Conservation (phyloP, 2,113 vertebrate species). For the Tetrao urogallus region DNA sequence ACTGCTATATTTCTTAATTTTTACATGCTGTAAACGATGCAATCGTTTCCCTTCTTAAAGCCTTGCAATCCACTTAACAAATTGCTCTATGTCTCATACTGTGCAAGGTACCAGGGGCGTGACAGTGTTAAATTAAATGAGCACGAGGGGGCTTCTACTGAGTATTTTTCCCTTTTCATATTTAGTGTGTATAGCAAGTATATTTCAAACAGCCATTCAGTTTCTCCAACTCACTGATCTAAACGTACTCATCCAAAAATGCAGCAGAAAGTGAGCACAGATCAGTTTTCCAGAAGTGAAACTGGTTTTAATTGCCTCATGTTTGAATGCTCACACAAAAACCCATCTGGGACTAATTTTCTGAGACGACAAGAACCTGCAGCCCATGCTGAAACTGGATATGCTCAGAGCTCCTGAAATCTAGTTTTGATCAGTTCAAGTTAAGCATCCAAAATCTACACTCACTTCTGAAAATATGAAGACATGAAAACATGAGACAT, state of each 20-base stretch:
- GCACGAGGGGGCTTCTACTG: neutral
- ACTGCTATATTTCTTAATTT: neutral
- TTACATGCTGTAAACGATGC: neutral
- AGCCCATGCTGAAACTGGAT: neutral
- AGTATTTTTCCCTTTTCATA: neutral
- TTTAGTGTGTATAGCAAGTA: neutral
- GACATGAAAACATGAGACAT: neutral
- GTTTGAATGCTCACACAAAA: neutral
- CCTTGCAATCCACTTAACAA: neutral
- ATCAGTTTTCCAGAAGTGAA: neutral
- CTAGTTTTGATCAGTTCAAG: neutral
- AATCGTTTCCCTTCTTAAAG: neutral
- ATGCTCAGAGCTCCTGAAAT: neutral
- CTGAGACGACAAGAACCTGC: neutral
- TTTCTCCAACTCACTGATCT: neutral
- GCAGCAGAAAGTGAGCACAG: neutral
- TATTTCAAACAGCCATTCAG: neutral
- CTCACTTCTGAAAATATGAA: neutral
- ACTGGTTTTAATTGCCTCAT: neutral
- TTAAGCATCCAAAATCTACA: neutral
- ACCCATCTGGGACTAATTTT: neutral
- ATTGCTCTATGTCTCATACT: neutral
- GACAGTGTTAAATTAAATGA: neutral
- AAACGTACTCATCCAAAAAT: neutral
- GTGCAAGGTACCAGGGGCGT: neutral